Evolutionary conservation across 2,888 invertebrate genomes (phyloP), one percentile per base, ranked within the genome.

Genomic region (Thecocarcelia acutangulata): DNA sequence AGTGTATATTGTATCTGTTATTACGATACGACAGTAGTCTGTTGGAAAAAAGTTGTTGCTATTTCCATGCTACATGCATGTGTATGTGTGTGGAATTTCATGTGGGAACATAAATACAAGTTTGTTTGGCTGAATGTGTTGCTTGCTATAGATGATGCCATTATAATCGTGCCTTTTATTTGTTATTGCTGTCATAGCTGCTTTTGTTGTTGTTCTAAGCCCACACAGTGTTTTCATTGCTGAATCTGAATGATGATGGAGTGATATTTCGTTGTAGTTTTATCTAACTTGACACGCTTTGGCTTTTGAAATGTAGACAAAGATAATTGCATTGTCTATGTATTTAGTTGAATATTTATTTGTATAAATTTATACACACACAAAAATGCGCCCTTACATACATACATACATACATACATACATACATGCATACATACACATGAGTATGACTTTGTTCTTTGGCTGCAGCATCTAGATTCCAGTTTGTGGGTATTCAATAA

Each of bases 1-100:
- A 84, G 84, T 85, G 72, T 78, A 79, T 68, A 80, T 56, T 74
- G 46, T 56, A 54, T 73, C 46, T 76, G 73, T 81, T 83, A 75
- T 46, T 58, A 24, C 40, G 63, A 52, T 73, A 52, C 52, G 52
- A 5, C 3, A 44, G 46, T 33, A 54, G 46, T 44, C 19, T 21
- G 33, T 48, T 3, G 54, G 15, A 48, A 33, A 56, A 17, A 37
- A 24, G 52, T 24, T 12, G 50, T 40, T 2, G 33, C 6, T 33
- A 33, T 33, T 33, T 33, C 9, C 1, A 8, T 8, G 9, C 33
- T 9, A 33, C 33, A 33, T 33, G 8, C 8, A 17, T 24, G 11
- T 24, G 42, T 24, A 52, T 68, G 21, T 33, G 46, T 75, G 44
- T 46, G 17, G 28, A 40, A 63, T 37, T 59, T 40, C 28, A 17